phyloP scores from a whole-genome alignment of 2,888 invertebrate species.

The Miltochrista miniata region DNA sequence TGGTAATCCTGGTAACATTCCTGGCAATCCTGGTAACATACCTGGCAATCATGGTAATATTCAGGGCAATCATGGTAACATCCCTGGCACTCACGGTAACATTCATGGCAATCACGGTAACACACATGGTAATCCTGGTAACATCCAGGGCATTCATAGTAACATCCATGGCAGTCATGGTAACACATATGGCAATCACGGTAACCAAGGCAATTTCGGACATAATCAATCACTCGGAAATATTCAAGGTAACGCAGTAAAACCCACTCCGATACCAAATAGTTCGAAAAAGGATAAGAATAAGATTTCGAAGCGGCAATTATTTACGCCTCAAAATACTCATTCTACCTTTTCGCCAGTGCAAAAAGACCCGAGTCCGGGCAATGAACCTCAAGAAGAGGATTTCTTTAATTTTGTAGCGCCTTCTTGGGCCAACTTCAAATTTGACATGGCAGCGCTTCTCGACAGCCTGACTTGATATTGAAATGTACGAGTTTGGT shows the following conservation, averaged over 20 bases:
- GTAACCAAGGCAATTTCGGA: conserved; percentile 22
- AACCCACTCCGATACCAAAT: conserved; percentile 41
- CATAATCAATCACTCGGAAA: conserved; percentile 6
- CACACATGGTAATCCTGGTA: background rate
- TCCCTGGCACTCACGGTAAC: conserved; percentile 7
- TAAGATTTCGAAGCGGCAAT: conserved; percentile 78
- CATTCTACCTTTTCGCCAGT: conserved; percentile 57
- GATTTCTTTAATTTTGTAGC: conserved; percentile 77
- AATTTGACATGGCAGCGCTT: conserved; percentile 85
- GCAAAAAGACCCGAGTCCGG: conserved; percentile 50
- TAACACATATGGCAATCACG: conserved; percentile 13
- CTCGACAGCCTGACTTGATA: conserved; percentile 71
- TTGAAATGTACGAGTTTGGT: conserved; percentile 10
- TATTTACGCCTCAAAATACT: conserved; percentile 79
- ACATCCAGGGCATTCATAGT: background rate
- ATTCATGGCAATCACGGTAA: conserved; percentile 4
- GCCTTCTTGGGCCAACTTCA: conserved; percentile 87
- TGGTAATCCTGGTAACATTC: conserved; percentile 3
- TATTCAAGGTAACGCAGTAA: conserved; percentile 31
- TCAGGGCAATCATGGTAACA: conserved; percentile 10
- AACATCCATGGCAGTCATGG: conserved; percentile 35
- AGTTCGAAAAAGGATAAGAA: conserved; percentile 65
- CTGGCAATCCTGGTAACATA: conserved; percentile 13
- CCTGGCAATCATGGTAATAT: conserved; percentile 20
- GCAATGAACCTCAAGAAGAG: conserved; percentile 41